Conservation (phyloP, 2,888 invertebrate species). For the Rhagophthalmus giganteus region DNA sequence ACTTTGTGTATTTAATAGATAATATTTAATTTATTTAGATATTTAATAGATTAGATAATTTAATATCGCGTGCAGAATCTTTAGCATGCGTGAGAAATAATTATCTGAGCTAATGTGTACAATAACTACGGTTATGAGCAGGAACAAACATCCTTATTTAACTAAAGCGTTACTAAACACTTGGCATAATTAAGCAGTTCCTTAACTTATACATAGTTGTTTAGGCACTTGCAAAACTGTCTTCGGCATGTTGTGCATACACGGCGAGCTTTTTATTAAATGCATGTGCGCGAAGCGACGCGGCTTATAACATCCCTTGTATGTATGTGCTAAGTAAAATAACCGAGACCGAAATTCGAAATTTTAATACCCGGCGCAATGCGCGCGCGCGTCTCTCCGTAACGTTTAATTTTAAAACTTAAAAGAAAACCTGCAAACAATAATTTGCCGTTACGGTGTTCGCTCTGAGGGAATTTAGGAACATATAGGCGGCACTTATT, state of each 20-base stretch:
- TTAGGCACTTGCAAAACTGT: constrained; percentile 11
- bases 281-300: constrained; percentile 2
- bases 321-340: too few relatives aligned
- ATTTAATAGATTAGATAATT: too few relatives aligned
- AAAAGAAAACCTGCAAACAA: constrained; percentile 21
- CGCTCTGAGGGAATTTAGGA: constrained; percentile 13
- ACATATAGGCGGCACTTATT: constrained; percentile 17
- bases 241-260: constrained; percentile 2
- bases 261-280: neutral
- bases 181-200: constrained; percentile 12
- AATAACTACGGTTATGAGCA: constrained; percentile 2
- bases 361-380: constrained; percentile 1
- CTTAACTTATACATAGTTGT: constrained; percentile 9
- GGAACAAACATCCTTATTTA: constrained; percentile 1
- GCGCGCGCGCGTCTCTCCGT: constrained; percentile 5
- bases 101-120: neutral
- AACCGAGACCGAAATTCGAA: neutral
- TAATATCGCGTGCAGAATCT: neutral
- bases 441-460: constrained; percentile 11
- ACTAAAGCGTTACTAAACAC: constrained; percentile 9
- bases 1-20: too few relatives aligned
- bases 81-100: neutral
- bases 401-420: constrained; percentile 16
- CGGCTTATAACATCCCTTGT: too few relatives aligned
- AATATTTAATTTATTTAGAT: too few relatives aligned